phyloP scores from a whole-genome alignment of 1,140 invertebrate species.

The Scaptomyza pallida region DNA sequence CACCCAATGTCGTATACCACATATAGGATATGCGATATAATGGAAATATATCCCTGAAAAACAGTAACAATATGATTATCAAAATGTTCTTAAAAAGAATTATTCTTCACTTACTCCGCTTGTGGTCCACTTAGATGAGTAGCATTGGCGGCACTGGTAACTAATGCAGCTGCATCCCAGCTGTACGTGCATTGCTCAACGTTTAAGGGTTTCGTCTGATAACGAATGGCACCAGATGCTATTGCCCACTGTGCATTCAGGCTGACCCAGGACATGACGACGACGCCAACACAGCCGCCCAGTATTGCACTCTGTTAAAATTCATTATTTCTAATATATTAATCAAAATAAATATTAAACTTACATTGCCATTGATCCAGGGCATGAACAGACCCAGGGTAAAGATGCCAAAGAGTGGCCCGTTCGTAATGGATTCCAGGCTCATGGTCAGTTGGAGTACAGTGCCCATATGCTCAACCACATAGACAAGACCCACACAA shows the following conservation, averaged over 20 bases:
- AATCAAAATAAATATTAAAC: constrained; percentile 9
- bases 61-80: not conserved
- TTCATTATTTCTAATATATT: not conserved
- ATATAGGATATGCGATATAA: constrained; percentile 88
- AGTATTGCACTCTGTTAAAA: constrained; percentile 88
- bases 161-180: constrained; percentile 64
- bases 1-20: constrained; percentile 88
- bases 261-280: constrained; percentile 91
- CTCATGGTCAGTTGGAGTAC: constrained; percentile 85
- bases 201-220: constrained; percentile 87
- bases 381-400: constrained; percentile 90
- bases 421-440: constrained; percentile 87
- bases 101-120: constrained; percentile 55
- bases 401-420: constrained; percentile 91
- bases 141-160: constrained; percentile 35
- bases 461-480: constrained; percentile 86
- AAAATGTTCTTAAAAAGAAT: too few species aligned
- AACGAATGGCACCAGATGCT: constrained; percentile 86
- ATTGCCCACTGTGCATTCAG: constrained; percentile 91
- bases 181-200: constrained; percentile 89
- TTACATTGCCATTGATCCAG: constrained; percentile 87
- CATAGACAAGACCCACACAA: constrained; percentile 85
- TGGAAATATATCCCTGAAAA: constrained; percentile 85
- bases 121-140: constrained; percentile 27
- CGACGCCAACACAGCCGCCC: constrained; percentile 88